Conservation (phyloP, 2,797 vertebrate species). For the Poeciliopsis turneri region DNA sequence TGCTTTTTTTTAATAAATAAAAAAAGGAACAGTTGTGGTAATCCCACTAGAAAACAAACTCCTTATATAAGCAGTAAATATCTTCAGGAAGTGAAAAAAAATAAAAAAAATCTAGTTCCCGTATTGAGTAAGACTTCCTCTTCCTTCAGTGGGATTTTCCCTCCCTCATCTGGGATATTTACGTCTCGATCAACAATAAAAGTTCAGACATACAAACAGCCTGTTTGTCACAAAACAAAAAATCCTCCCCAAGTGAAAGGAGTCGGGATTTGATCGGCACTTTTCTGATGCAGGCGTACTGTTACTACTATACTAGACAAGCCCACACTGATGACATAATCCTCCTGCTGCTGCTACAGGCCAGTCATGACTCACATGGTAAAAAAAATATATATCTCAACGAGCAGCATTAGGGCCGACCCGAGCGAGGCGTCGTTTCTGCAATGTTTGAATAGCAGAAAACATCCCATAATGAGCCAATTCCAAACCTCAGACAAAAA, state of each 20-base stretch:
- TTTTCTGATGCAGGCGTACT: not conserved
- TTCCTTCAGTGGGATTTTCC: conserved; percentile 2
- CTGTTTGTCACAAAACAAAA: not conserved
- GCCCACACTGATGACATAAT: conserved; percentile 53
- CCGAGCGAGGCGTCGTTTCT: not conserved
- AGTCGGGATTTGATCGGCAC: not conserved
- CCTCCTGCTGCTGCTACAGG: conserved; percentile 44
- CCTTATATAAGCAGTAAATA: not conserved
- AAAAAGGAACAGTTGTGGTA: not conserved
- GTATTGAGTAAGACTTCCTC: not conserved
- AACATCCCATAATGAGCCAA: not conserved
- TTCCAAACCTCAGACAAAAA: conserved; percentile 1
- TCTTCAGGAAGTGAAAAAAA: conserved; percentile 7
- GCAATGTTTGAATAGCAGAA: conserved; percentile 8
- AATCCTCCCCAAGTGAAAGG: not conserved
- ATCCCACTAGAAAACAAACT: not conserved
- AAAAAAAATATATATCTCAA: conserved; percentile 17
- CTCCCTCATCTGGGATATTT: not conserved
- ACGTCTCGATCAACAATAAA: not conserved
- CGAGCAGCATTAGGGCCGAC: conserved; percentile 21
- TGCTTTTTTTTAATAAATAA: not conserved
- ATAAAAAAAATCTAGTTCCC: not conserved
- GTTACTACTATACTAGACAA: conserved; percentile 16
- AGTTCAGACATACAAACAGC: not conserved
- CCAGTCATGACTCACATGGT: conserved; percentile 39